phyloP scores from a whole-genome alignment of 2,888 invertebrate species.

The Agriopis marginaria region DNA sequence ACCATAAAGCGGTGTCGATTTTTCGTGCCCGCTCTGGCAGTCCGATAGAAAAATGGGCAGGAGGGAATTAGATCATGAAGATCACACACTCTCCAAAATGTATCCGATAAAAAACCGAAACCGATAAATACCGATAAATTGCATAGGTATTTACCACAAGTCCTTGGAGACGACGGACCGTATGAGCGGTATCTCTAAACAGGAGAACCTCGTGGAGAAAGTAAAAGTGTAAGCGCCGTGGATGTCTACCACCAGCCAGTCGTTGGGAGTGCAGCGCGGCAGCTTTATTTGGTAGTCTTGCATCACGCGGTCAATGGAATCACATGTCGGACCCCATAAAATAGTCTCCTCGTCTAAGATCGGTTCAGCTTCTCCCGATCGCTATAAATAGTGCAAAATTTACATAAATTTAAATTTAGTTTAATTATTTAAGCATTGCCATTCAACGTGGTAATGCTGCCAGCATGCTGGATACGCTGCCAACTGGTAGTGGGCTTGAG shows the following conservation, averaged over 20 bases:
- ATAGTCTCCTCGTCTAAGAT: constrained; percentile 46
- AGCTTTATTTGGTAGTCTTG: constrained; percentile 43
- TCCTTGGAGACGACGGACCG: constrained; percentile 54
- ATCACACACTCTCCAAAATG: no score
- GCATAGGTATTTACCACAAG: constrained; percentile 53
- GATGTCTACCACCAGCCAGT: constrained; percentile 56
- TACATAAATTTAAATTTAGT: background rate
- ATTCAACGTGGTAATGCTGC: no score
- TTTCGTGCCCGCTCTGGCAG: no score
- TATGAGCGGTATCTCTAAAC: constrained; percentile 51
- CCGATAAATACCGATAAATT: no score
- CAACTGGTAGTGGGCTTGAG: no score
- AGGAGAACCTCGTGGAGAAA: constrained; percentile 53
- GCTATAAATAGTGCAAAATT: background rate
- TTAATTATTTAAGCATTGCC: no score
- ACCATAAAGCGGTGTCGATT: no score
- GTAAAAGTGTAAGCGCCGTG: constrained; percentile 56
- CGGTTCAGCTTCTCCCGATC: constrained; percentile 25
- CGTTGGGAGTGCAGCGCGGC: constrained; percentile 49
- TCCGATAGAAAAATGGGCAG: no score
- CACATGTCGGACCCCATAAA: constrained; percentile 60
- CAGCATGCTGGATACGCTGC: no score
- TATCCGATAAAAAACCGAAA: no score
- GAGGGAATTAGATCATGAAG: no score
- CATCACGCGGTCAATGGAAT: constrained; percentile 57